Conservation (phyloP, 2,113 vertebrate genomes). For the Catharus bicknelli region DNA sequence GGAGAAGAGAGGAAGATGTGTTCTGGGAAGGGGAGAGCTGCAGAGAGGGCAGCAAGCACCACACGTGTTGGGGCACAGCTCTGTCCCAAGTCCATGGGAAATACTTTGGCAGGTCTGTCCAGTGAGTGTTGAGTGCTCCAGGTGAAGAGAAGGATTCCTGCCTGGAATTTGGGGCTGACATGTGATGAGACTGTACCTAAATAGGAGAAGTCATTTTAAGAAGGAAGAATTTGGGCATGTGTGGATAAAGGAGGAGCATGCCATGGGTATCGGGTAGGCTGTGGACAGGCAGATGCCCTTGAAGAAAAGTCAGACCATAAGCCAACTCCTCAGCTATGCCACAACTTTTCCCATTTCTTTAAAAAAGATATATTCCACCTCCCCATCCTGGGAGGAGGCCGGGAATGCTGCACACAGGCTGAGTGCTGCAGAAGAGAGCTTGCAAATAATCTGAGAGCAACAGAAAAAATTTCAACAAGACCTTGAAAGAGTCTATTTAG, state of each 20-base stretch:
- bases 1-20: neutral
- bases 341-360: neutral
- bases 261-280: neutral
- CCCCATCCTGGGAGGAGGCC: neutral
- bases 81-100: neutral
- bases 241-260: neutral
- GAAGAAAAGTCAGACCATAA: neutral
- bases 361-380: neutral
- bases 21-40: neutral
- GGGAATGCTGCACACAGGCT: neutral
- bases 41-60: neutral
- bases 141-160: neutral
- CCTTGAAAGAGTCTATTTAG: slow-evolving; percentile 56
- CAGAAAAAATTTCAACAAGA: slow-evolving; percentile 18
- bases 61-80: neutral
- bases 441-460: slow-evolving; percentile 40
- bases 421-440: neutral
- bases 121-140: neutral
- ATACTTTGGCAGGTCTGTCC: neutral
- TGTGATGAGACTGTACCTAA: neutral
- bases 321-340: neutral
- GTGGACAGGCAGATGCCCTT: neutral
- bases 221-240: neutral
- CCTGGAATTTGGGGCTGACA: accelerated
- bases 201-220: neutral